Conservation (phyloP, 2,888 invertebrate genomes). For the Protonemura montana region DNA sequence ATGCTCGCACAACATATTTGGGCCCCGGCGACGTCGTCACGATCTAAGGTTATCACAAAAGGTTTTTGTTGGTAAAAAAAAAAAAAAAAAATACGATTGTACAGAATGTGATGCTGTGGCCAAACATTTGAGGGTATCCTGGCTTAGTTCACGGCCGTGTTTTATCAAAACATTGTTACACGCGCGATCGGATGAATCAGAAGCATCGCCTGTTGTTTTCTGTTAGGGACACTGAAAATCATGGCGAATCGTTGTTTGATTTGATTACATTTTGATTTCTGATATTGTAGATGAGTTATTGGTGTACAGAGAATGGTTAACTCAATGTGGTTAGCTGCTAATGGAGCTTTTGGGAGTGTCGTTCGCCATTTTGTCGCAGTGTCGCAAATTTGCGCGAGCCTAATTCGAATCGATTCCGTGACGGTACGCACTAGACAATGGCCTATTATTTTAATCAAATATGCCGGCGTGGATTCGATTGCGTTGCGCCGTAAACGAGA, state of each 20-base stretch:
- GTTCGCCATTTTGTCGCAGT: not conserved
- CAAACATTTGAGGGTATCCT: not conserved
- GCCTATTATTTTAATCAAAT: not conserved
- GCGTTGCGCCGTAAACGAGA: not conserved
- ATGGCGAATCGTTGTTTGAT: too few relatives aligned
- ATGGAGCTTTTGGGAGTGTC: not conserved
- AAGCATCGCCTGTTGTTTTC: not conserved
- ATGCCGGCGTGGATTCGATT: not conserved
- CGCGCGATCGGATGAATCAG: not conserved
- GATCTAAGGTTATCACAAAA: not conserved
- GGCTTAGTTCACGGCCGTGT: not conserved
- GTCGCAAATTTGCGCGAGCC: not conserved
- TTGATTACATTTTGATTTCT: not conserved
- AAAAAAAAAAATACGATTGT: not conserved
- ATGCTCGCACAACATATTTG: too few relatives aligned
- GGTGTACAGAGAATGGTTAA: not conserved
- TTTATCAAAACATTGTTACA: not conserved
- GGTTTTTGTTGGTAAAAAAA: not conserved
- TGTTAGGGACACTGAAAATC: too few relatives aligned
- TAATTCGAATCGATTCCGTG: not conserved
- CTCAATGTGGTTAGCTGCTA: too few relatives aligned
- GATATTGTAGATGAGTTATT: not conserved
- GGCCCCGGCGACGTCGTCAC: not conserved
- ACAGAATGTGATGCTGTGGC: not conserved
- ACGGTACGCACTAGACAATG: not conserved